A percentile compares a stretch with the other conserved stretches of the same genome.
Evolutionary conservation across 2,113 vertebrate species (phyloP).

Genomic region (Brachypodius melanocephalos): DNA sequence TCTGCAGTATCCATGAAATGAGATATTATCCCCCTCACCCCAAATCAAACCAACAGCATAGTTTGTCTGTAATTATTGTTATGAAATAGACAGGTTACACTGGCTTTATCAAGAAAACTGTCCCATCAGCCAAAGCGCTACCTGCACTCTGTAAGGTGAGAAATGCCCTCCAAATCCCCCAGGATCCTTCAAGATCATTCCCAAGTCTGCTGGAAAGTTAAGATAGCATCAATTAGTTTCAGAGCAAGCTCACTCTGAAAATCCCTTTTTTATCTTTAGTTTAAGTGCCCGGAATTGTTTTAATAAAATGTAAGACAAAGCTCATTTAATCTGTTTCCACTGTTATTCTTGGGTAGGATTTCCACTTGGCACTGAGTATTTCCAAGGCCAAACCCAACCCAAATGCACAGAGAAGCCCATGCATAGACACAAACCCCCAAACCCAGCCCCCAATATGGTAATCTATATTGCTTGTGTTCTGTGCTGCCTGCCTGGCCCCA

Average conservation of each 20-base stretch:
- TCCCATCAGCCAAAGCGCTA: not conserved
- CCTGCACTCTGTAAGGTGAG: not conserved
- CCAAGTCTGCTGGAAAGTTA: not conserved
- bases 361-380: not conserved
- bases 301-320: not conserved
- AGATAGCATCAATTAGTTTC: not conserved
- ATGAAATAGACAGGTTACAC: not conserved
- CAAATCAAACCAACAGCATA: not conserved
- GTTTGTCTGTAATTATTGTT: not conserved
- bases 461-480: conserved; percentile 89
- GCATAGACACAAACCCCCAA: not conserved
- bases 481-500: conserved; percentile 83
- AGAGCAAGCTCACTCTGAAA: not conserved
- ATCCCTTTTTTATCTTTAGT: not conserved
- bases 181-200: not conserved
- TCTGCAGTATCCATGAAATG: not conserved
- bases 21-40: fast-evolving
- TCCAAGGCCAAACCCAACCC: not conserved
- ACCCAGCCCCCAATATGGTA: conserved; percentile 69
- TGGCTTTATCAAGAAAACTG: not conserved
- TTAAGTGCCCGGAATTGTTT: not conserved
- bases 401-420: not conserved
- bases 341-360: not conserved
- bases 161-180: not conserved
- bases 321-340: not conserved